A percentile compares a stretch with the other conserved stretches of the same genome.
Evolutionary conservation across 2,113 vertebrate species (phyloP).

Genomic region (Burhinus bistriatus): DNA sequence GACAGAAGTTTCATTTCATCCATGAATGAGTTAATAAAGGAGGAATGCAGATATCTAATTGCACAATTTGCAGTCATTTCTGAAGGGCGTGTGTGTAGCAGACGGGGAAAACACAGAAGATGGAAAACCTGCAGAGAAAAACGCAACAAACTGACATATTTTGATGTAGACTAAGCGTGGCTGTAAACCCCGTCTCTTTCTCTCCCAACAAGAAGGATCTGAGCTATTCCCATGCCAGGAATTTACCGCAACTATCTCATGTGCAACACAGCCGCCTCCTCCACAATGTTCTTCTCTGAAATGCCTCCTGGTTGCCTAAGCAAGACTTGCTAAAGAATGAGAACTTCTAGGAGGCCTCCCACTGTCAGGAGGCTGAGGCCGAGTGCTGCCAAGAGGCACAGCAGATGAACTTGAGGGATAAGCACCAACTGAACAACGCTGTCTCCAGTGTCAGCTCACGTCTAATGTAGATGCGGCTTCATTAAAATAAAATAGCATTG

Average conservation of each 20-base stretch:
- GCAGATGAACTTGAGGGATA: neutral
- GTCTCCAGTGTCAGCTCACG: neutral
- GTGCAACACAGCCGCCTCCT: neutral
- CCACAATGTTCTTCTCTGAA: neutral
- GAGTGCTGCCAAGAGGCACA: neutral
- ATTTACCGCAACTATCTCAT: neutral
- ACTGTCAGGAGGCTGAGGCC: neutral
- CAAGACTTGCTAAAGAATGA: neutral
- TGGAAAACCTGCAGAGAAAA: neutral
- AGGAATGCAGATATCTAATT: neutral
- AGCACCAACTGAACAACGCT: neutral
- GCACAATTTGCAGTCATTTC: neutral
- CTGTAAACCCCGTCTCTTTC: neutral
- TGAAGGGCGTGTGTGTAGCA: neutral
- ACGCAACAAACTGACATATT: neutral
- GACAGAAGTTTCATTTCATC: neutral
- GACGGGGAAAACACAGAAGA: neutral
- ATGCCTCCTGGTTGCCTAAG: neutral
- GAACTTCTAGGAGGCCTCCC: neutral
- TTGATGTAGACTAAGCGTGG: neutral
- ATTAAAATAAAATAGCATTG: neutral
- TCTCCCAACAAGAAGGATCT: neutral
- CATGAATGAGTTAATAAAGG: neutral
- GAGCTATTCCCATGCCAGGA: neutral
- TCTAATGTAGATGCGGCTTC: neutral